These are phyloP conservation scores for Drosophila mimetica DNA, from an alignment of 2,888 invertebrate species.

Conservation along the genomic window DNA sequence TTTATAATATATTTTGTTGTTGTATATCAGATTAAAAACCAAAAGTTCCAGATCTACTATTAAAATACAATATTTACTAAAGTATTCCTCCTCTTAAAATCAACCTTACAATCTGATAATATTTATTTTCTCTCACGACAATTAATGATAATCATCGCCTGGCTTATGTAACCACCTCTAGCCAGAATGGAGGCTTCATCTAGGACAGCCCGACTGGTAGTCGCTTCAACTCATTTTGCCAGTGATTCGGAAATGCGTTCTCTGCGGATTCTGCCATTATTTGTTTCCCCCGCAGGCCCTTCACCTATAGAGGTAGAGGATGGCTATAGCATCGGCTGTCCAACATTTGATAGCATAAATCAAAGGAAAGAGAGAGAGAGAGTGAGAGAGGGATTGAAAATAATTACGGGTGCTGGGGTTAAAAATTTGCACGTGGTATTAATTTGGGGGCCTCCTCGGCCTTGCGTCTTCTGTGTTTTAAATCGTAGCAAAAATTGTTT, in stretches of 20 bases:
- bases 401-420: conserved; percentile 76
- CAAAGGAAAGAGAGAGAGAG: conserved; percentile 58
- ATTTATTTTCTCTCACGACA: background rate
- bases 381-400: conserved; percentile 58
- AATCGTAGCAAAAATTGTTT: conserved; percentile 67
- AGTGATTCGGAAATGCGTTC: conserved; percentile 69
- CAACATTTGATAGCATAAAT: conserved; percentile 75
- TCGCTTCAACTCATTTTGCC: conserved; percentile 49
- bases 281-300: conserved; percentile 7
- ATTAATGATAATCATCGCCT: background rate
- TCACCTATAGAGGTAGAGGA: background rate
- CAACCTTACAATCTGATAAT: background rate
- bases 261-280: conserved; percentile 30
- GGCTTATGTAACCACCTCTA: conserved; percentile 24
- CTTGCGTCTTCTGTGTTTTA: conserved; percentile 54
- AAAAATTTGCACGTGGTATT: conserved; percentile 78
- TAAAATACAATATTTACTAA: too few relatives aligned
- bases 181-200: conserved; percentile 8
- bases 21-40: too few relatives aligned
- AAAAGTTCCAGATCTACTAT: too few relatives aligned
- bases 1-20: too few relatives aligned
- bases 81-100: too few relatives aligned
- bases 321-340: conserved; percentile 11
- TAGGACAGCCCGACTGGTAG: conserved; percentile 17
- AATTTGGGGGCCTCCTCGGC: conserved; percentile 48